Base-by-base conservation (phyloP, 2,113 vertebrate species). In the Noctilio leporinus region DNA sequence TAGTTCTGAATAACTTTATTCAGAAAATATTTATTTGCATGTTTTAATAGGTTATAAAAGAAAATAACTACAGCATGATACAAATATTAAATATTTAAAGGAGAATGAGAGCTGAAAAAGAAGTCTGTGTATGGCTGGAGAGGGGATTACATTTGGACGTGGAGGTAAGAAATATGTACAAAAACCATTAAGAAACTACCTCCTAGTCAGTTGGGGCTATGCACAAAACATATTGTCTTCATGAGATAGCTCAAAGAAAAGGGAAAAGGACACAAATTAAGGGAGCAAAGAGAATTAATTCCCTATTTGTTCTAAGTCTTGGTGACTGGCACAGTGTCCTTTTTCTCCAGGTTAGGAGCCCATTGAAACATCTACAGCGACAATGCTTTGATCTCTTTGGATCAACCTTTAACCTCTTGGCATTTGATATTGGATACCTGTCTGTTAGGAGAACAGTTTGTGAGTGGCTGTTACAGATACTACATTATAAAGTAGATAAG, bases 371-470 rank as follows among this genome's bases (percentile, higher is more conserved):
- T 93, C 40, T 51, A 26, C 10, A 72, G 4, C 57, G 86, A 91
- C 86, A 67, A 67, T 12, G 17, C 57, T 89, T 83, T 89, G 77
- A 67, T 91, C 69, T 49, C 28, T 35, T 20, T 35, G 81, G 38
- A 22, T 75, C 73, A 53, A 59, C 55, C 12, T 33, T 78, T 86
- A 83, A 80, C 75, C 89, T 94, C 51, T 65, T 77, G 47, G 40
- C 70, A 95, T 80, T 93, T 87, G 33, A 43, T 94, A 81, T 20
- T 89, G 82, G 65, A 75, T 65, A 93, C 12, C 55, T 94, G 51
- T 96, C 91, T 70, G 40, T 84, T 73, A 84, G 28, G 75, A 95
- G 77, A 95, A 95, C 24, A 55, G 78, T 72, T 53, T 93, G n/a
- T 77, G 59, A 95, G 59, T 84, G 40, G 49, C 72, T 86, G 40